Conservation (phyloP, 2,797 vertebrate species). For the Etheostoma perlongum region DNA sequence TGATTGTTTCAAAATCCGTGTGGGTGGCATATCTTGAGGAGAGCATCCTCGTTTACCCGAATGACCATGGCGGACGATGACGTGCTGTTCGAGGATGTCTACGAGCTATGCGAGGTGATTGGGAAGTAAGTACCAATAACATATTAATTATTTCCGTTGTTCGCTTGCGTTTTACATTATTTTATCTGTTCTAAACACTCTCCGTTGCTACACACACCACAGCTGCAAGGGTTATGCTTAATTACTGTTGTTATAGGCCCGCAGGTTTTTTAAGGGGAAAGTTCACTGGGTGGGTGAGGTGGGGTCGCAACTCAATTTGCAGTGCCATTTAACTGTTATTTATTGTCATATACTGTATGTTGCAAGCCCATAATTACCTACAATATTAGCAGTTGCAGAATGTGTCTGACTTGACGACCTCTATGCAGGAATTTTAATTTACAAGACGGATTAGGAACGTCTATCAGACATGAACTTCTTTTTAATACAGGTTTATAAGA, state of each 20-base stretch:
- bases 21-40: conserved; percentile 74
- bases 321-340: not conserved
- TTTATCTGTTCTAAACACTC: no score
- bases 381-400: not conserved
- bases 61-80: conserved; percentile 99
- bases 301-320: conserved; percentile 5
- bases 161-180: not conserved
- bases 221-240: conserved; percentile 1
- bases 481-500: not conserved
- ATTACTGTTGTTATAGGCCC: not conserved
- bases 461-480: not conserved
- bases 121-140: conserved; percentile 92
- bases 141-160: not conserved
- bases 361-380: not conserved
- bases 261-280: conserved; percentile 38
- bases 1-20: conserved; percentile 39
- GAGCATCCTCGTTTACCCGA: conserved; percentile 74
- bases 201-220: not conserved
- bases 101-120: conserved; percentile 99
- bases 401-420: not conserved
- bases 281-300: conserved; percentile 26
- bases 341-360: not conserved
- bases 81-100: conserved; percentile 99
- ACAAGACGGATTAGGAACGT: not conserved
- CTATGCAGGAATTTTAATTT: not conserved